A percentile compares a stretch with the other conserved stretches of the same genome.
Conservation (phyloP, 2,113 vertebrate species). For the Eulacestoma nigropectus region DNA sequence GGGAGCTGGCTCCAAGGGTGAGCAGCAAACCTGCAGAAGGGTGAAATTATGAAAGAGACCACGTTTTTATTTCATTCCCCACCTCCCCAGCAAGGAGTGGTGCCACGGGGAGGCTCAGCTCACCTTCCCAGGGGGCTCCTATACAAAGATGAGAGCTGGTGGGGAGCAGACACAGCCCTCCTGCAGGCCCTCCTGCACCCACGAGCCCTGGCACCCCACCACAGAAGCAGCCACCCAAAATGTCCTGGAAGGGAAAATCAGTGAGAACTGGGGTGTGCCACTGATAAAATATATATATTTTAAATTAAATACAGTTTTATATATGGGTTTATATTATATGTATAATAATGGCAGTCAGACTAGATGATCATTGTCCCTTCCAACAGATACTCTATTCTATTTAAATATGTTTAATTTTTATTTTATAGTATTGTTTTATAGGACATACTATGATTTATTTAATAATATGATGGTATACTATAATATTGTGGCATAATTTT, state of each 20-base stretch:
- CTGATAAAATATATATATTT: rapidly evolving
- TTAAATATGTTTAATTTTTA: neutral
- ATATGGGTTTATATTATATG: neutral
- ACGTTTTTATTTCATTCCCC: neutral
- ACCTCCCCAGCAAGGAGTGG: neutral
- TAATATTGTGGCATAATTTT: neutral
- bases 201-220: conserved; percentile 79
- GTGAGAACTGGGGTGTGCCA: neutral
- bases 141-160: conserved; percentile 79
- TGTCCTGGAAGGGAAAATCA: conserved; percentile 63
- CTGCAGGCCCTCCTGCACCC: conserved; percentile 75
- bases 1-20: neutral
- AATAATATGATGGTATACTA: neutral
- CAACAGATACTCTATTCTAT: neutral
- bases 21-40: conserved; percentile 22
- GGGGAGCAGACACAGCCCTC: conserved; percentile 75
- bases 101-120: neutral
- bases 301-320: neutral
- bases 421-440: neutral
- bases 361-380: neutral
- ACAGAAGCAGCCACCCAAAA: conserved; percentile 79
- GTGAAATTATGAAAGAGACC: neutral
- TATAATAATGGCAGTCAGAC: neutral
- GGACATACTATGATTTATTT: neutral
- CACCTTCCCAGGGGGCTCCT: neutral